These are phyloP conservation scores for Pogoniulus pusillus DNA, from an alignment of 2,797 vertebrate species.

Conservation along the genomic window DNA sequence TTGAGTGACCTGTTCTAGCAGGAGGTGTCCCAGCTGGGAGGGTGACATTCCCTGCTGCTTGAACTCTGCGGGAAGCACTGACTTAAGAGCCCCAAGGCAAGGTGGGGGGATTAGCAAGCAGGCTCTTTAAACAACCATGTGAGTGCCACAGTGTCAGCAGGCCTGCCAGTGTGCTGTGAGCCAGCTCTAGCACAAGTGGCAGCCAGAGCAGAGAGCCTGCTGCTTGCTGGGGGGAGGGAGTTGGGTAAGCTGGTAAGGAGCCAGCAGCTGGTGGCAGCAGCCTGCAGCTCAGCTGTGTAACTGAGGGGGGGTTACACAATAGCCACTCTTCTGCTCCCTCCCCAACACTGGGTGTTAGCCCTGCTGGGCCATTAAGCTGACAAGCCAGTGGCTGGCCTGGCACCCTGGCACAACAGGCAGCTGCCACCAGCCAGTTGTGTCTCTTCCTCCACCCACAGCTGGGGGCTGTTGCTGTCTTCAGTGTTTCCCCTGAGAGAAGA, in stretches of 20 bases:
- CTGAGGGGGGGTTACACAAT: not conserved
- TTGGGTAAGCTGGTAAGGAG: not conserved
- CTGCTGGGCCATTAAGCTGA: not conserved
- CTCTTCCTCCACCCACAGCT: rapidly evolving
- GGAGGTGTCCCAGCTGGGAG: too few relatives aligned
- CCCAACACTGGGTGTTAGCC: not conserved
- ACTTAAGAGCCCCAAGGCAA: not conserved
- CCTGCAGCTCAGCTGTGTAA: not conserved
- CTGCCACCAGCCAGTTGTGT: not conserved
- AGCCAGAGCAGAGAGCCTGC: not conserved
- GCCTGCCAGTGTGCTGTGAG: not conserved
- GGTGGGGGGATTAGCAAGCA: not conserved
- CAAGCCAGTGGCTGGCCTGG: not conserved
- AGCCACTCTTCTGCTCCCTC: not conserved
- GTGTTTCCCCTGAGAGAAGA: not conserved
- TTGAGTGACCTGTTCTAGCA: too few relatives aligned
- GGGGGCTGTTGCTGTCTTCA: not conserved
- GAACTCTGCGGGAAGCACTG: not conserved
- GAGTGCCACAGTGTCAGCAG: not conserved
- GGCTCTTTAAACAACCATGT: not conserved
- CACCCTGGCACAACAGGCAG: rapidly evolving
- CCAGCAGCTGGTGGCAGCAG: not conserved
- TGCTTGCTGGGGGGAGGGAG: not conserved
- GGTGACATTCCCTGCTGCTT: not conserved
- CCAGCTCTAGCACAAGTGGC: not conserved